Conservation (phyloP, 2,113 vertebrate genomes). For the Pipa parva region DNA sequence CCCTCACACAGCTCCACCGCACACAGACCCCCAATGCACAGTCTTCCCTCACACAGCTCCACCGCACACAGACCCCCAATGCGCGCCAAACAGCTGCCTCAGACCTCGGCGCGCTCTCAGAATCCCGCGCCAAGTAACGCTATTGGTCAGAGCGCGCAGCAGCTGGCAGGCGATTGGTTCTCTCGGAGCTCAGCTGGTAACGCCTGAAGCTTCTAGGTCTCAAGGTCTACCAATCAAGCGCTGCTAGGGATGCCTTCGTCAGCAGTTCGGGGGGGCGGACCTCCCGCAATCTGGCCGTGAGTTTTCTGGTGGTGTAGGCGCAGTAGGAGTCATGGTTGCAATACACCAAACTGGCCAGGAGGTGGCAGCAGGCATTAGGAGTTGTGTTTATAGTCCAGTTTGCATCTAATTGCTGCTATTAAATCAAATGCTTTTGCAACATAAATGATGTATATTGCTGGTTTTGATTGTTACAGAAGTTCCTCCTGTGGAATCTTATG, state of each 20-base stretch:
- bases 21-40: neutral
- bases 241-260: neutral
- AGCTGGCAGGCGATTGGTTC: neutral
- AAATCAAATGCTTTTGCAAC: too few relatives aligned
- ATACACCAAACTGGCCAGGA: too few relatives aligned
- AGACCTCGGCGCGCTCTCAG: slow-evolving; percentile 17
- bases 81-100: slow-evolving; percentile 15
- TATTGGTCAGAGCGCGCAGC: neutral
- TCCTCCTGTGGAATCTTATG: too few relatives aligned
- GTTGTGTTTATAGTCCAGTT: too few relatives aligned
- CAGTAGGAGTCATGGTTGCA: too few relatives aligned
- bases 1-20: neutral
- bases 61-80: neutral
- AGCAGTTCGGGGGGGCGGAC: too few relatives aligned
- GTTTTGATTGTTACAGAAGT: too few relatives aligned
- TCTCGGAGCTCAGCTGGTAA: neutral
- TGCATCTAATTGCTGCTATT: too few relatives aligned
- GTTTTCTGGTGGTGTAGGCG: too few relatives aligned
- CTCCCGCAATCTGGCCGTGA: too few relatives aligned
- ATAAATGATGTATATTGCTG: too few relatives aligned
- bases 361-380: too few relatives aligned
- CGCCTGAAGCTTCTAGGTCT: neutral
- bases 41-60: neutral
- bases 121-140: slow-evolving; percentile 20
- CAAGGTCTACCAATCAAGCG: neutral